Evolutionary conservation across 2,113 vertebrate genomes (phyloP).

Genomic region (Seriola dumerili): DNA sequence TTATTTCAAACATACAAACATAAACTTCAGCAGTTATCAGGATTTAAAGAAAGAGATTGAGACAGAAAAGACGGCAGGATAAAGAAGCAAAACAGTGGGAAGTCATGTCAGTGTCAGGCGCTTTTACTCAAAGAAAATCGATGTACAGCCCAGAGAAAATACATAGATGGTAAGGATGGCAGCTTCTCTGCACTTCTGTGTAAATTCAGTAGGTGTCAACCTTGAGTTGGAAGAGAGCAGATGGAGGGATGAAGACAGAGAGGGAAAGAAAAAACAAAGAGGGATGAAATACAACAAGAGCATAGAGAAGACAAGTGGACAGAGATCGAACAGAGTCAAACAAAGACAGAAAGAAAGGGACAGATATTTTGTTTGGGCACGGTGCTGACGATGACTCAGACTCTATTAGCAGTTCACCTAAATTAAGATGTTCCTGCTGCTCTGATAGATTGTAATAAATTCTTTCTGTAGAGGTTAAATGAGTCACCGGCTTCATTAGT

Average conservation of each 20-base stretch:
- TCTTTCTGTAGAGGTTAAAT: slow-evolving; percentile 65
- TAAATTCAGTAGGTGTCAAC: slow-evolving; percentile 49
- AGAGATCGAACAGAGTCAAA: slow-evolving; percentile 45
- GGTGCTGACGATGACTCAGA: slow-evolving; percentile 35
- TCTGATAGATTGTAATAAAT: slow-evolving; percentile 56
- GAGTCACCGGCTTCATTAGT: slow-evolving; percentile 66
- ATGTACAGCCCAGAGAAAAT: slow-evolving; percentile 9
- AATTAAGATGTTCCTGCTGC: slow-evolving; percentile 56
- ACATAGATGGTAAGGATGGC: not conserved
- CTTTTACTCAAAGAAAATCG: slow-evolving; percentile 3
- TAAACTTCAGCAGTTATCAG: slow-evolving; percentile 1
- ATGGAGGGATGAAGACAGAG: not conserved
- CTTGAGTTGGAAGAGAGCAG: slow-evolving; percentile 42
- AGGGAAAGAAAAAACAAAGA: slow-evolving; percentile 4
- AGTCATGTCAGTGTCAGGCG: not conserved
- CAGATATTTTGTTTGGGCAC: slow-evolving; percentile 33
- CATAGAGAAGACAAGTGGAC: slow-evolving; percentile 16
- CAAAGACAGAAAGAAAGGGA: slow-evolving; percentile 6
- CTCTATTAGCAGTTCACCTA: slow-evolving; percentile 42
- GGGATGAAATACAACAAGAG: slow-evolving; percentile 8
- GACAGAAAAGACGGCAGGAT: not conserved
- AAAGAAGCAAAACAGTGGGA: not conserved
- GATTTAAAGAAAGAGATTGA: slow-evolving; percentile 15
- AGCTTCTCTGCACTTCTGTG: slow-evolving; percentile 33
- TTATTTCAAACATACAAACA: not conserved